Base-by-base conservation (phyloP, 2,113 vertebrate species). In the Trochalopteron elliotii region DNA sequence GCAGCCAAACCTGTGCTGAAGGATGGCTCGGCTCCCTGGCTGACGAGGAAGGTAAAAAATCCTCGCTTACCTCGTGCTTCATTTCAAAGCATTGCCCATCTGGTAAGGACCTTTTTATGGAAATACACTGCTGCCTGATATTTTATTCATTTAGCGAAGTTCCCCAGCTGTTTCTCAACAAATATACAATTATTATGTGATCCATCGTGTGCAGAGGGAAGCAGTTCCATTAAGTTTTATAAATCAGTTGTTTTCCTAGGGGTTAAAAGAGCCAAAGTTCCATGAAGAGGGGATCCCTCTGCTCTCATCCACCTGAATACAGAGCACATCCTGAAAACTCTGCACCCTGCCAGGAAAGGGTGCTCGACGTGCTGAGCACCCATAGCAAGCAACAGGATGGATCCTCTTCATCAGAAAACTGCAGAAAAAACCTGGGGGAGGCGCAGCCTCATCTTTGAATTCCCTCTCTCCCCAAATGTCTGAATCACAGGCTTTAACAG, bases 321-420 rank as follows among this genome's bases (percentile, higher is more conserved):
- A 2, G 7, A 50, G 13, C 18, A 44, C 53, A 71, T 33, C 28
- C 59, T 11, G 3, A 56, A 56, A 60, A 6, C 12, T 16, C 55
- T 5, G 7, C 1, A 1, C 3, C 28, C 67, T 15, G 11, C 61
- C 20, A 39, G 27, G 13, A 49, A 44, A 53, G 27, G 23, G 4
- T n/a, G 64, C 42, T 77, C 1, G 0, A 22, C 0, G 0, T 24
- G 57, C 47, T 3, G 6, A 45, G 20, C 4, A 1, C 44, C 40
- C 55, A 27, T 17, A 49, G 24, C n/a, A 47, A 40, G 39, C 0
- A 0, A 83, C 35, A 33, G 61, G n/a, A 71, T 35, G 28, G 31
- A 57, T 61, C 37, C 1, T 4, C 63, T 83, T 47, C 68, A 33
- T 57, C 25, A 44, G n/a, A 64, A 60, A 19, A 59, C 49, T 35